phyloP scores from a whole-genome alignment of 2,113 vertebrate genomes.

The Thermophis baileyi region DNA sequence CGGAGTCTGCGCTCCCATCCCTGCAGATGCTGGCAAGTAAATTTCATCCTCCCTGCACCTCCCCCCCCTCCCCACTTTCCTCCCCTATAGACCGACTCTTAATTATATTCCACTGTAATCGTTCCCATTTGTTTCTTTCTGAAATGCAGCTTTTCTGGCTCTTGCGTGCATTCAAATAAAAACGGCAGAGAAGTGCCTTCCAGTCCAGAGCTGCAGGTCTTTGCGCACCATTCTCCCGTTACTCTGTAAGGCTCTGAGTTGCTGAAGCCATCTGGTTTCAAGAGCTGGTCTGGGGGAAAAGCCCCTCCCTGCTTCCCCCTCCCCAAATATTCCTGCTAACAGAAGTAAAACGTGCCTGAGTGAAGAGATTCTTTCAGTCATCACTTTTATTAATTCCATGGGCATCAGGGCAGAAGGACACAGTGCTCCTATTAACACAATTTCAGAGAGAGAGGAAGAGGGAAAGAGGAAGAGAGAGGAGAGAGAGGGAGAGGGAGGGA shows the following conservation, averaged over 20 bases:
- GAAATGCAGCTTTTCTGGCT: background rate
- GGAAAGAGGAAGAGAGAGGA: too few relatives aligned
- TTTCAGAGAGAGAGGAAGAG: background rate
- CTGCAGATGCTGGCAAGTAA: background rate
- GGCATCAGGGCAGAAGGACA: background rate
- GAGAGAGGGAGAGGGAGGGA: too few relatives aligned
- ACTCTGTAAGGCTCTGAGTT: background rate
- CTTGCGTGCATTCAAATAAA: fast-evolving
- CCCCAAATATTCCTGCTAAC: background rate
- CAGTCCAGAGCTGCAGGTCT: background rate
- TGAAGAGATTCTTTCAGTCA: too few relatives aligned
- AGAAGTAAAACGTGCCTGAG: background rate
- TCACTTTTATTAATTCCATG: background rate
- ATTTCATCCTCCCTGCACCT: background rate
- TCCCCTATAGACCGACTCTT: background rate
- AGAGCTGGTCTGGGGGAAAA: background rate
- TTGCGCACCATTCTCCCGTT: background rate
- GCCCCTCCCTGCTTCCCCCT: background rate
- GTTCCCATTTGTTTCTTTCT: background rate
- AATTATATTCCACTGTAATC: fast-evolving
- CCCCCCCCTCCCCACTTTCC: fast-evolving
- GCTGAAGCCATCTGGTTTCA: background rate
- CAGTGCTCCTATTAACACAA: background rate
- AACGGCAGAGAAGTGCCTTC: background rate
- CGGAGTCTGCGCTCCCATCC: background rate